Evolutionary conservation across 2,888 invertebrate genomes (phyloP).

Genomic region (Helobdella robusta): DNA sequence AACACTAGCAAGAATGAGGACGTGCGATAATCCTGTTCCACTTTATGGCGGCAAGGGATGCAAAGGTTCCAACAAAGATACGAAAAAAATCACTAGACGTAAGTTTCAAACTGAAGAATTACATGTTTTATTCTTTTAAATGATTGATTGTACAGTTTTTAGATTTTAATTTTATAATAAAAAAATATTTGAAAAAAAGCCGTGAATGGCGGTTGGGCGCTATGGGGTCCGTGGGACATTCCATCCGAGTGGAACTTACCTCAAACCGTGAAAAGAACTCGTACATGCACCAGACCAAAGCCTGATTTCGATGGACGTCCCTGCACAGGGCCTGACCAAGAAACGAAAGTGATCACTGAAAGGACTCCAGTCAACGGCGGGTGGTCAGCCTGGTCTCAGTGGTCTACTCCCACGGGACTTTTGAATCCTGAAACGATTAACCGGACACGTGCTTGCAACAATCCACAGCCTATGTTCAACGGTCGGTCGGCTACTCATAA

Average conservation of each 20-base stretch:
- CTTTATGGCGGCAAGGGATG: conserved; percentile 43
- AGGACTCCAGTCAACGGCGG: conserved; percentile 26
- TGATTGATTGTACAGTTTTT: too few species aligned
- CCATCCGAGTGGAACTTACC: not conserved
- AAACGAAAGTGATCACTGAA: too few species aligned
- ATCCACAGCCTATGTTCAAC: conserved; percentile 42
- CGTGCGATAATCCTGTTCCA: conserved; percentile 44
- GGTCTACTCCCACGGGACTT: conserved; percentile 24
- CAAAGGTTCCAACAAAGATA: conserved; percentile 38
- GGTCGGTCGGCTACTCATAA: too few species aligned
- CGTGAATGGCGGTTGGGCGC: not conserved
- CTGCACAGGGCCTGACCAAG: too few species aligned
- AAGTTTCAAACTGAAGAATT: not conserved
- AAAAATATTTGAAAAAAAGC: too few species aligned
- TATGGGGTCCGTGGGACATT: not conserved
- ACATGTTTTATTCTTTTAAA: too few species aligned
- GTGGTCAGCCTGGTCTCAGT: conserved; percentile 28
- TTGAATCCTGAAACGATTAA: conserved; percentile 24
- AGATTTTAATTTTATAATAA: too few species aligned
- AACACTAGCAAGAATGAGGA: conserved; percentile 37
- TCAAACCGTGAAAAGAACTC: not conserved
- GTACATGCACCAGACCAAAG: conserved; percentile 14
- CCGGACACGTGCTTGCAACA: conserved; percentile 43
- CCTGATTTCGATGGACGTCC: not conserved
- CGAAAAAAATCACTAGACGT: not conserved